Conservation (phyloP, 2,113 vertebrate genomes). For the Prunella himalayana region DNA sequence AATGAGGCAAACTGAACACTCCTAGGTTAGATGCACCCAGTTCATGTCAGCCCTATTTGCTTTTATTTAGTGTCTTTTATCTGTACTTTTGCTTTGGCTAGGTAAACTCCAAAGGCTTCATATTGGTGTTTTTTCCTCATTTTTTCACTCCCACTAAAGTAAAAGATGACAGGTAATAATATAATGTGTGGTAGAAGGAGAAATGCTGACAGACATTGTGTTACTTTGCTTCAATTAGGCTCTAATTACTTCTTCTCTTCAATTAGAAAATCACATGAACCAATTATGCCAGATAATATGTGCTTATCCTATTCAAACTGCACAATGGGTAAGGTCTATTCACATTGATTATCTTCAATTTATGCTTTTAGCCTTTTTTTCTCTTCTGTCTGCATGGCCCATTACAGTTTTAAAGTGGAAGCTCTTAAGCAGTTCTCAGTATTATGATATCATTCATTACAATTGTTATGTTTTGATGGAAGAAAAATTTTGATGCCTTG, state of each 20-base stretch:
- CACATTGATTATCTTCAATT: constrained; percentile 73
- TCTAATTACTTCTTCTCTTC: constrained; percentile 73
- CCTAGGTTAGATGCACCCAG: background rate
- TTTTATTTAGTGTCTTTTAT: constrained; percentile 16
- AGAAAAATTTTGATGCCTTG: constrained; percentile 64
- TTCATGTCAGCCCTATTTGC: background rate
- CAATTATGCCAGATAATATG: constrained; percentile 72
- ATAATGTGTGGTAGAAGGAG: constrained; percentile 57
- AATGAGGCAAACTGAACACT: background rate
- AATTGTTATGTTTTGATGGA: constrained; percentile 68
- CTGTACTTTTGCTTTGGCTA: background rate
- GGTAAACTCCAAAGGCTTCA: constrained; percentile 29
- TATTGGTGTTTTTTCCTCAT: background rate
- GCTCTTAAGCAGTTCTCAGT: constrained; percentile 69
- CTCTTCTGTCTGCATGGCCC: constrained; percentile 56
- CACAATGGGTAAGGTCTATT: constrained; percentile 71
- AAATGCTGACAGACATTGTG: constrained; percentile 70
- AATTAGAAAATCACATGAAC: constrained; percentile 75
- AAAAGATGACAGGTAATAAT: constrained; percentile 67
- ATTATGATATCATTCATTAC: constrained; percentile 72
- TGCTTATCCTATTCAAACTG: constrained; percentile 72
- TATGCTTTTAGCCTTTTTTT: constrained; percentile 68
- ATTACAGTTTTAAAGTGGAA: constrained; percentile 70
- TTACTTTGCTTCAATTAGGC: constrained; percentile 71
- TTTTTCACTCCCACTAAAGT: constrained; percentile 17